These are phyloP conservation scores for Drosophila affinis DNA, from an alignment of 2,888 invertebrate species.

Conservation along the genomic window DNA sequence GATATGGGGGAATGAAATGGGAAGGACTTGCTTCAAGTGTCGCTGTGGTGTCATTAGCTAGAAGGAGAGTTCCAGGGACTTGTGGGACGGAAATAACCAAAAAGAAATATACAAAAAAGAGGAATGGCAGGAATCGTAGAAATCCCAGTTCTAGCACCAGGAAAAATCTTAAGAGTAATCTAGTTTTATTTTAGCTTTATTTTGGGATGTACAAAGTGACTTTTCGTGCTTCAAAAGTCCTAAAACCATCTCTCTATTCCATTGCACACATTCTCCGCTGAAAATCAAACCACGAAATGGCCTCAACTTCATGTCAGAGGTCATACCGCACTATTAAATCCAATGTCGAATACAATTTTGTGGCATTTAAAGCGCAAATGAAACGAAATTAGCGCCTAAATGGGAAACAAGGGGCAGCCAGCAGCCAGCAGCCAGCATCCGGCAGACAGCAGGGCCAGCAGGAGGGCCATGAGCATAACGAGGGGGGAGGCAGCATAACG, in stretches of 20 bases:
- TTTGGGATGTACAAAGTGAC: neutral
- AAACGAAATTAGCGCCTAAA: constrained; percentile 69
- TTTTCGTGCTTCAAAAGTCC: neutral
- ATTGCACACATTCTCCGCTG: neutral
- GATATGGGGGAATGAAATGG: neutral
- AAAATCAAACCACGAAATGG: constrained; percentile 5
- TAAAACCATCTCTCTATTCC: neutral
- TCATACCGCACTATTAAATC: constrained; percentile 53
- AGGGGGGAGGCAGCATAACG: neutral
- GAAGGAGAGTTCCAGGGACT: constrained; percentile 31
- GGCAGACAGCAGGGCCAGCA: no score
- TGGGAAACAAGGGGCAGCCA: neutral
- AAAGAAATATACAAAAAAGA: constrained; percentile 40
- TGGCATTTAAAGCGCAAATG: constrained; percentile 66
- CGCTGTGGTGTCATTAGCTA: constrained; percentile 52
- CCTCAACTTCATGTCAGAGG: constrained; percentile 34
- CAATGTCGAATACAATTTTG: constrained; percentile 55
- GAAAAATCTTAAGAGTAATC: no score
- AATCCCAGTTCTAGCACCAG: neutral
- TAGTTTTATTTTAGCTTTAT: no score
- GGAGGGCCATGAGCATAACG: neutral
- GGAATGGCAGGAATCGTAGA: neutral
- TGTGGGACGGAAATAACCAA: constrained; percentile 43
- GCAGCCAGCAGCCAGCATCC: neutral
- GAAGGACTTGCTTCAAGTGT: constrained; percentile 39